Percentiles rank a stretch among this genome's conserved stretches.
Conservation (phyloP, 2,888 invertebrate genomes). For the Tuta absoluta region DNA sequence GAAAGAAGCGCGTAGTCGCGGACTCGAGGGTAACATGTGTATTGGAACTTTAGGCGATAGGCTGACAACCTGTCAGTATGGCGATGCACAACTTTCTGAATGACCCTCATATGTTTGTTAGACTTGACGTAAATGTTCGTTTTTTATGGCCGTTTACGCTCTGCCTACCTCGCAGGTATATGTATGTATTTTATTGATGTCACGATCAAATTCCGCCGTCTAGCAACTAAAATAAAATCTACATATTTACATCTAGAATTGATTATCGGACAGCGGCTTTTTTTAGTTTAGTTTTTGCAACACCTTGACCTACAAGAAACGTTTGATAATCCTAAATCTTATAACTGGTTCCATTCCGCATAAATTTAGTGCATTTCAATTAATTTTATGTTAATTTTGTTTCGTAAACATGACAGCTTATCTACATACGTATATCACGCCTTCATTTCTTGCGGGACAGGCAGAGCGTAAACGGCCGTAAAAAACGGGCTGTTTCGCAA, state of each 20-base stretch:
- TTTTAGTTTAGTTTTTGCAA: background rate
- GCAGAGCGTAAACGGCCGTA: too few species aligned
- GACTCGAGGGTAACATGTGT: too few species aligned
- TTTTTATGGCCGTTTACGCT: too few species aligned
- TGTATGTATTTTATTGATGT: background rate
- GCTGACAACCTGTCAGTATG: too few species aligned
- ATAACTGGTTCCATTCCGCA: background rate
- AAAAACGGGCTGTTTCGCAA: too few species aligned
- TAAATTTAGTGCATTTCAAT: background rate
- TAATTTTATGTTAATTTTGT: background rate
- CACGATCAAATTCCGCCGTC: background rate
- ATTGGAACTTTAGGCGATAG: too few species aligned
- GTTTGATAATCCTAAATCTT: background rate
- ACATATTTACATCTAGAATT: background rate
- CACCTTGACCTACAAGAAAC: constrained; percentile 11
- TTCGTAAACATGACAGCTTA: background rate
- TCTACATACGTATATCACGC: too few species aligned
- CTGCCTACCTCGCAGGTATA: too few species aligned
- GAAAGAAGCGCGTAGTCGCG: too few species aligned
- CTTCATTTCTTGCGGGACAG: too few species aligned
- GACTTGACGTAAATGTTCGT: too few species aligned
- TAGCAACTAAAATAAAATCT: background rate
- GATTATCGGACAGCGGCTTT: background rate
- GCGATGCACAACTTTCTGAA: too few species aligned
- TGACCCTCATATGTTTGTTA: background rate